Evolutionary conservation across 2,113 vertebrate species (phyloP), one percentile per base, ranked within the genome.

Genomic region (Nerophis lumbriciformis): DNA sequence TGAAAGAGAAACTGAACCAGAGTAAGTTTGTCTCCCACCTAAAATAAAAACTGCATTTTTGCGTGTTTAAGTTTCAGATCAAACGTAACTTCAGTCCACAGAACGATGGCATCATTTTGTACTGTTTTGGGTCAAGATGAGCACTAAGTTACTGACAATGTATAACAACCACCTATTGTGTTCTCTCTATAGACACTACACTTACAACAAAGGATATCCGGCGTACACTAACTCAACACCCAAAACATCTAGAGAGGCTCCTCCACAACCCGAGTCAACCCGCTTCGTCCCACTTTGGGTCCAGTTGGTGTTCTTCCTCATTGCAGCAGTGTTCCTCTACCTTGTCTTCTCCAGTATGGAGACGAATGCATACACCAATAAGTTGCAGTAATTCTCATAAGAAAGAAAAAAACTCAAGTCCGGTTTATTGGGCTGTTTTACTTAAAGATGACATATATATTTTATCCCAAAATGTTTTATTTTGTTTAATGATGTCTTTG

Each of bases 311-410:
- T 68, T 89, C 51, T 90, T 91, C 73, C 61, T 89, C 52, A 53
- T 68, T 1, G 28, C 88, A 38, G 83, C 72, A 0, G 68, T 47
- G 47, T 76, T 90, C 59, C 82, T 91, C 35, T 84, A 87, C 69
- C 53, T 89, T 1, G 68, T 90, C 48, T 87, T 89, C 66, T 70
- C 80, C 45, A 87, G 14, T 47, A 88, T 91, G 85, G 90, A 90
- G 79, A 47, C 73, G 28, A 76, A 73, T 5, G 77, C 78, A 12
- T 64, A 84, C 36, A 16, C 84, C 50, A 71, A 78, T 80, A 71
- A 35, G 21, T 61, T 91, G 8, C 61, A 83, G 42, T 90, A 78
- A 84, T 45, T 65, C 6, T 47, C 19, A 63, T 10, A 4, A 53
- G 11, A 28, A 11, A 9, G 14, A 53, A 35, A 14, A 13, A 37